Evolutionary conservation across 2,797 vertebrate genomes (phyloP), one percentile per base, ranked within the genome.

Genomic region (Salmo trutta): DNA sequence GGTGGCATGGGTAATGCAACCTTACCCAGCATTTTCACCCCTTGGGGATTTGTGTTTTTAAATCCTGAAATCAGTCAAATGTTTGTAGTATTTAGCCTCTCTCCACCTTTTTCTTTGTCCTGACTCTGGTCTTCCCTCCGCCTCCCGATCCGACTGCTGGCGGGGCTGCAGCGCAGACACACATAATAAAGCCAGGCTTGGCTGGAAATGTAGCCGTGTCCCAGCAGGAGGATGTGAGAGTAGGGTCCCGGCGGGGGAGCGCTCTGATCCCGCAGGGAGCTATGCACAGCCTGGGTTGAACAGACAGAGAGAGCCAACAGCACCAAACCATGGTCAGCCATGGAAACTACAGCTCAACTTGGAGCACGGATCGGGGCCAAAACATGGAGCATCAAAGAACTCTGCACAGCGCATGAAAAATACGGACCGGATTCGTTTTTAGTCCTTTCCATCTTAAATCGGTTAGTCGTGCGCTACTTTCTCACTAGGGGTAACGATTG

Each of bases 101-200:
- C 95, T 96, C 95, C 96, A 96, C 94, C 93, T 94, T 96, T 96
- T 96, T 97, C 97, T 98, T 97, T 99, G 97, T 98, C 97, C 97
- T 97, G 96, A 97, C 96, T 96, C 96, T 95, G 94, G 94, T 94
- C 95, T 96, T 96, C 95, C 96, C 97, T 96, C 96, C 97, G 96
- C 96, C 97, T 97, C 96, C 96, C 95, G 96, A 95, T 97, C 96
- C 96, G 95, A 96, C 96, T 97, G 94, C 94, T 95, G 97, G 96
- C 96, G 96, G 96, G 96, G 96, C 97, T 97, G 97, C 97, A 96
- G 96, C 96, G 97, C 97, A 97, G 96, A 97, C 96, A 97, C 97
- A 98, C 97, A 98, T 99, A 98, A 97, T 99, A 99, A 97, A 98
- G 97, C 96, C 96, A 96, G 96, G 97, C 97, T 98, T 98, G 97